Evolutionary conservation across 2,797 vertebrate species (phyloP).

Genomic region (Dicrostonyx torquatus): DNA sequence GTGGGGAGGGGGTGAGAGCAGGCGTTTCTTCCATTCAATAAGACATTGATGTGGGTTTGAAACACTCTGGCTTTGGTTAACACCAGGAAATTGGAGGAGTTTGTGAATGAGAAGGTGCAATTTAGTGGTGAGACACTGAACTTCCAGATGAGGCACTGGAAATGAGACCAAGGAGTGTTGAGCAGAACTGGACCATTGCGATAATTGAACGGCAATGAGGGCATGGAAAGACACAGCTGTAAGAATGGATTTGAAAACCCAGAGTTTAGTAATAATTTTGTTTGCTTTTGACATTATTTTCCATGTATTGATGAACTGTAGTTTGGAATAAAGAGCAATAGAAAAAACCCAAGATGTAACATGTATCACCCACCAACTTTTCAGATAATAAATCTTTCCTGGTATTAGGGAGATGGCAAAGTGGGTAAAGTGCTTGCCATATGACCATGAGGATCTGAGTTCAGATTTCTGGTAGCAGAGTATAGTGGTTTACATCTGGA

Average conservation of each 20-base stretch:
- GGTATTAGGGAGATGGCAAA: neutral
- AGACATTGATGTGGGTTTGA: constrained; percentile 59
- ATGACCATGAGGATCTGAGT: neutral
- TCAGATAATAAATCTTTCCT: neutral
- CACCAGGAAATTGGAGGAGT: constrained; percentile 57
- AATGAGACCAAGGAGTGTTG: neutral
- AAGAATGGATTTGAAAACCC: neutral
- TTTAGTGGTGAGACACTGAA: constrained; percentile 64
- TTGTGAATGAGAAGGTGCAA: constrained; percentile 56
- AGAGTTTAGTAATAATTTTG: neutral
- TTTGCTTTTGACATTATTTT: neutral
- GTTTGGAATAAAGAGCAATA: neutral
- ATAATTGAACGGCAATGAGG: constrained; percentile 11
- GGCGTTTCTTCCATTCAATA: constrained; percentile 28
- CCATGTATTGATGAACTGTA: neutral
- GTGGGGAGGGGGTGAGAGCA: neutral
- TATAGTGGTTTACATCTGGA: neutral
- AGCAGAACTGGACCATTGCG: neutral
- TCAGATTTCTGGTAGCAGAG: neutral
- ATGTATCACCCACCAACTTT: neutral
- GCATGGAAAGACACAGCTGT: constrained; percentile 10
- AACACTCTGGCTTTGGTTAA: constrained; percentile 62
- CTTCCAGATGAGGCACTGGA: constrained; percentile 37
- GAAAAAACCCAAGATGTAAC: neutral
- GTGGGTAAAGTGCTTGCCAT: neutral